Conservation (phyloP, 2,113 vertebrate species). For the Globicephala melas region DNA sequence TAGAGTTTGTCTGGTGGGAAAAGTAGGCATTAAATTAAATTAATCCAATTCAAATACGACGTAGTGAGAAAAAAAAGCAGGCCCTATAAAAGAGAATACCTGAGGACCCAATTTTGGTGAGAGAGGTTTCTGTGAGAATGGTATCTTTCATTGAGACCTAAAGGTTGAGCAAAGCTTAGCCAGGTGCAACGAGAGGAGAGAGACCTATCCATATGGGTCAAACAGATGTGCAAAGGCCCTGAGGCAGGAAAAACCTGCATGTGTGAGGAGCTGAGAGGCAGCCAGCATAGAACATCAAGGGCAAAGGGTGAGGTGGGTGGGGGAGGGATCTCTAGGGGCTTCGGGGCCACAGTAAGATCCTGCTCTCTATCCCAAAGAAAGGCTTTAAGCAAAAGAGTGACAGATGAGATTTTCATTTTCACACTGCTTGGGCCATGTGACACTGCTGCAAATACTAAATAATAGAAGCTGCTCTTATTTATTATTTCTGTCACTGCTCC, state of each 20-base stretch:
- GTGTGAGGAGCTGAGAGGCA: background rate
- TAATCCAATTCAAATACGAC: background rate
- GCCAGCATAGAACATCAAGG: background rate
- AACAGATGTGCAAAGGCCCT: background rate
- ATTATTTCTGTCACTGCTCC: background rate
- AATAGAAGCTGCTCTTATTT: background rate
- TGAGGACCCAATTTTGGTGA: background rate
- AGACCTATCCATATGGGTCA: background rate
- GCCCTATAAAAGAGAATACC: background rate
- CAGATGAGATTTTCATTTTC: background rate
- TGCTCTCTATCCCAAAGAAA: constrained; percentile 23
- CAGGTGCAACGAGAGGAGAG: background rate
- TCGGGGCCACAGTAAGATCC: background rate
- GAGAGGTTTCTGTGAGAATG: background rate
- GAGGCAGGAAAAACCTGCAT: background rate
- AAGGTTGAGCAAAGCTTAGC: background rate
- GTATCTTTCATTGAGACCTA: background rate
- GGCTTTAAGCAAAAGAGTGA: background rate
- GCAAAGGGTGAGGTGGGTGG: background rate
- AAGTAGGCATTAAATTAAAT: background rate
- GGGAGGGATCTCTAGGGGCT: background rate
- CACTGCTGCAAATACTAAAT: background rate
- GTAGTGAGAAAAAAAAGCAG: background rate
- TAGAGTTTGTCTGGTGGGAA: background rate
- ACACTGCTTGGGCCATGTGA: background rate